Evolutionary conservation across 2,888 invertebrate species (phyloP).

Genomic region (Ectropis crepuscularia): DNA sequence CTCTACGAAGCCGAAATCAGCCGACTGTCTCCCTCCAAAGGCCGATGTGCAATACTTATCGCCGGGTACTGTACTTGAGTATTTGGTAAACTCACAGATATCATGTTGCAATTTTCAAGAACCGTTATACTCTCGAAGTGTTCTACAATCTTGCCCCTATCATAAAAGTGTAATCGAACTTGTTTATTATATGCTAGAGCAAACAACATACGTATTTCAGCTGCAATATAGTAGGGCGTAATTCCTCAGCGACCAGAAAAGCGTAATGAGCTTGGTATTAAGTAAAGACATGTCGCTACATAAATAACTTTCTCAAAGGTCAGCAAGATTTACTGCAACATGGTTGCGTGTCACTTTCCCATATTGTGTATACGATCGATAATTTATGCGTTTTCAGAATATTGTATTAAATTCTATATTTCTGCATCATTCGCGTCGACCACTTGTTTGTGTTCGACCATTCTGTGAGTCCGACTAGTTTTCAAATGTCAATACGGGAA

Average conservation of each 20-base stretch:
- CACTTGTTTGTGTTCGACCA: slow-evolving; percentile 1
- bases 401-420: slow-evolving; percentile 19
- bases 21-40: too few species aligned
- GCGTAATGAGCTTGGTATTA: slow-evolving; percentile 31
- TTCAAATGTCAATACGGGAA: slow-evolving; percentile 75
- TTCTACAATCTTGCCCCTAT: too few species aligned
- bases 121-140: too few species aligned
- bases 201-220: too few species aligned
- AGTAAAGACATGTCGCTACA: slow-evolving; percentile 25
- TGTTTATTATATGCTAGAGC: too few species aligned
- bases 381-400: slow-evolving; percentile 21
- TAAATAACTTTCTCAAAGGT: slow-evolving; percentile 36
- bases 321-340: slow-evolving; percentile 27
- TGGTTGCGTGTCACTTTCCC: slow-evolving; percentile 32
- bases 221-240: slow-evolving; percentile 4
- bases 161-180: too few species aligned
- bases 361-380: slow-evolving; percentile 25
- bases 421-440: slow-evolving; percentile 7
- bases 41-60: too few species aligned
- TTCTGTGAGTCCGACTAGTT: slow-evolving; percentile 45
- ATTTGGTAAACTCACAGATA: too few species aligned
- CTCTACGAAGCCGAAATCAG: too few species aligned
- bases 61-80: too few species aligned
- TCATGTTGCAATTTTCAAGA: too few species aligned
- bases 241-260: slow-evolving; percentile 15